Conservation (phyloP, 35 echinoderm and acorn worm species). For the Ophiothrix spiculata region DNA sequence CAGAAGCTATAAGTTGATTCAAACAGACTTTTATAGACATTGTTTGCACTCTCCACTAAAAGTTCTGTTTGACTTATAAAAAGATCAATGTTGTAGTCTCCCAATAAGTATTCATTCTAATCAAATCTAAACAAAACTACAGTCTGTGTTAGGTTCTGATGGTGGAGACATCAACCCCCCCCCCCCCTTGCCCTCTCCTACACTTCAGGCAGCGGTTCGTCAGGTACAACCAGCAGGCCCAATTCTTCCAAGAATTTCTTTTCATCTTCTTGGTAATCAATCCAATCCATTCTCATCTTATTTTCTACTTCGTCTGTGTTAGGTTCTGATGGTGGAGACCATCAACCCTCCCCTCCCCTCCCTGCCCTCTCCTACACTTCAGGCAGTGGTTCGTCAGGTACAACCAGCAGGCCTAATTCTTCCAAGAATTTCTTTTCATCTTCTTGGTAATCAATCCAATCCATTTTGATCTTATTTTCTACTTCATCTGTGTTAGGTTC, state of each 20-base stretch:
- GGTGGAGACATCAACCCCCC: no score
- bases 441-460: conserved; percentile 76
- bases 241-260: conserved; percentile 88
- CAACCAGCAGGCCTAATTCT: conserved; percentile 56
- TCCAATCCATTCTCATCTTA: conserved; percentile 60
- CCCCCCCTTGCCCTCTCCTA: no score
- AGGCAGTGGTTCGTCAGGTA: conserved; percentile 76
- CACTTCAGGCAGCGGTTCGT: conserved; percentile 85
- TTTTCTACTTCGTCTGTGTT: conserved; percentile 71
- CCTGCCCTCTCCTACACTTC: conserved; percentile 47
- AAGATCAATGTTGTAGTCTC: no score
- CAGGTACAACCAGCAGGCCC: conserved; percentile 49
- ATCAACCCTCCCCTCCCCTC: no score
- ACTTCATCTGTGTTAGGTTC: conserved; percentile 76
- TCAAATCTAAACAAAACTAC: no score
- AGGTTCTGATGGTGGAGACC: conserved; percentile 80
- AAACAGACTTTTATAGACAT: no score
- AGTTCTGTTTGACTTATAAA: no score
- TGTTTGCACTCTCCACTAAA: no score
- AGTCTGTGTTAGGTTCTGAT: no score
- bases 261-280: conserved; percentile 88
- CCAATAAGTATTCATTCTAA: no score
- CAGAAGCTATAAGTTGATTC: no score
- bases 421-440: conserved; percentile 92
- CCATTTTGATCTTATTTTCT: conserved; percentile 68